phyloP scores from a whole-genome alignment of 1,140 invertebrate species.

The Portunus trituberculatus region DNA sequence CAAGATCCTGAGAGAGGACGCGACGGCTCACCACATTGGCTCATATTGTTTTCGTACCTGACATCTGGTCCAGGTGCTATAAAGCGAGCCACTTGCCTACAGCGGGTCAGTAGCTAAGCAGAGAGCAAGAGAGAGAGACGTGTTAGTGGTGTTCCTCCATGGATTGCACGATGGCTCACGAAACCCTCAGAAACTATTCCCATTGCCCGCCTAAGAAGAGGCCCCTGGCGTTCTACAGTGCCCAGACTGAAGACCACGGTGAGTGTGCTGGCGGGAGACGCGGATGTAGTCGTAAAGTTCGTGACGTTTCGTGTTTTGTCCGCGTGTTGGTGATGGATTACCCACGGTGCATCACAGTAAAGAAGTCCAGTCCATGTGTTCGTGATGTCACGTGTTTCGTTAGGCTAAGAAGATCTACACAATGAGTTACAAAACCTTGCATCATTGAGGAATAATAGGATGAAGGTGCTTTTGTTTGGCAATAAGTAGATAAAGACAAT shows the following conservation, averaged over 20 bases:
- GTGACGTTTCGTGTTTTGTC: neutral
- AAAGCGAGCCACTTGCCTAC: slow-evolving; percentile 44
- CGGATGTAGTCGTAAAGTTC: neutral
- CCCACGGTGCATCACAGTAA: neutral
- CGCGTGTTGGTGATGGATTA: no score
- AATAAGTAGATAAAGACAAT: no score
- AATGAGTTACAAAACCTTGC: no score
- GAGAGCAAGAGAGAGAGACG: neutral
- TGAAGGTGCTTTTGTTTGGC: no score
- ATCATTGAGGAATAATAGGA: no score
- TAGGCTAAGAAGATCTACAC: no score
- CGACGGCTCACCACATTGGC: slow-evolving; percentile 53
- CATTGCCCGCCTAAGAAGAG: slow-evolving; percentile 68
- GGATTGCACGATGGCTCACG: slow-evolving; percentile 64
- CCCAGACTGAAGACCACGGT: slow-evolving; percentile 50
- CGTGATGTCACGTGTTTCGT: no score
- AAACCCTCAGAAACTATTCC: slow-evolving; percentile 54
- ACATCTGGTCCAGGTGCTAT: slow-evolving; percentile 52
- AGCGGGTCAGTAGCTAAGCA: slow-evolving; percentile 64
- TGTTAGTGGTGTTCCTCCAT: slow-evolving; percentile 54
- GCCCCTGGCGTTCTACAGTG: slow-evolving; percentile 59
- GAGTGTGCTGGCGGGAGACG: slow-evolving; percentile 24
- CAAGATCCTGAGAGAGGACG: neutral
- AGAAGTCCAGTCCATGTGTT: no score
- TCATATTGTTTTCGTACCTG: slow-evolving; percentile 63